A percentile compares a stretch with the other conserved stretches of the same genome.
phyloP scores from a whole-genome alignment of 2,797 vertebrate species.

The Pogoniulus pusillus region DNA sequence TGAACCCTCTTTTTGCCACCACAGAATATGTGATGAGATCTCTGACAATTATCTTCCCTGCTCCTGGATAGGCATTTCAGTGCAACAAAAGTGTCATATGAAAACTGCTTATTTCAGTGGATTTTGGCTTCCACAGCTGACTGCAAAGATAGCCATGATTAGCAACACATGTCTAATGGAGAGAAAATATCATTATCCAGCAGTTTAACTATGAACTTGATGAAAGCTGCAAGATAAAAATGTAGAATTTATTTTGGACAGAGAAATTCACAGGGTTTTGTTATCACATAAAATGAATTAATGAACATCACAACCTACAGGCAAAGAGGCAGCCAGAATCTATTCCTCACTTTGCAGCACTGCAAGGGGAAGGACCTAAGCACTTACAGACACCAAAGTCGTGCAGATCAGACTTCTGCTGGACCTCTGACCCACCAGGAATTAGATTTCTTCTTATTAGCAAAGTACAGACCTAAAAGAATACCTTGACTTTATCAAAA shows the following conservation, averaged over 20 bases:
- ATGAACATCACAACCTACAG: not conserved
- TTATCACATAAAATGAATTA: not conserved
- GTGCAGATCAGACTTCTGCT: not conserved
- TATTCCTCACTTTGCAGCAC: not conserved
- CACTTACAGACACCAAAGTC: not conserved
- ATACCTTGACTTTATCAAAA: not conserved
- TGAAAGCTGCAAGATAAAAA: not conserved
- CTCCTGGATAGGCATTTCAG: not conserved
- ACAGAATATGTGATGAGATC: not conserved
- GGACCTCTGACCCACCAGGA: not conserved
- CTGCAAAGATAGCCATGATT: slow-evolving; percentile 21
- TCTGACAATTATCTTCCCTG: not conserved
- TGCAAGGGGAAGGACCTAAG: not conserved
- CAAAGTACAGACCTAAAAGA: not conserved
- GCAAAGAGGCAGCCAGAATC: not conserved
- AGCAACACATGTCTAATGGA: slow-evolving; percentile 37
- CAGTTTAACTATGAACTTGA: not conserved
- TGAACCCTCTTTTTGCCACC: not conserved
- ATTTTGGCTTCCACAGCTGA: slow-evolving; percentile 2
- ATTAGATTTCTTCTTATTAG: not conserved
- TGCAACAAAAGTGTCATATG: not conserved
- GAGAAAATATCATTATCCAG: slow-evolving; percentile 12
- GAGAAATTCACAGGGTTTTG: not conserved
- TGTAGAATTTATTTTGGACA: not conserved
- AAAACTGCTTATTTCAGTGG: slow-evolving; percentile 16